Evolutionary conservation across 2,797 vertebrate genomes (phyloP).

Genomic region (Morelia viridis): DNA sequence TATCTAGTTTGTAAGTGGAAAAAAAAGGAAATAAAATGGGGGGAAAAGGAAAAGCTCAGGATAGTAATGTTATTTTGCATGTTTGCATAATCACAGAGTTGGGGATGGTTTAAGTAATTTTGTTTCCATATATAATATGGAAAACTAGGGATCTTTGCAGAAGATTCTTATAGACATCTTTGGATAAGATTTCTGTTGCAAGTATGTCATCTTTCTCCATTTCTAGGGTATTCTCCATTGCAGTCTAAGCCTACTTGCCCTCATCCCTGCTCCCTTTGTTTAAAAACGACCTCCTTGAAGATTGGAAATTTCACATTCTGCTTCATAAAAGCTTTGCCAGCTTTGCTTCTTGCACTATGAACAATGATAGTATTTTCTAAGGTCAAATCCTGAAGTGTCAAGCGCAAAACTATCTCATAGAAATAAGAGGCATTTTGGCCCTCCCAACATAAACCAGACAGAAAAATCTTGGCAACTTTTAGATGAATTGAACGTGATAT

Average conservation of each 20-base stretch:
- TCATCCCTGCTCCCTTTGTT: background rate
- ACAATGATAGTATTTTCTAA: background rate
- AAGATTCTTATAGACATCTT: background rate
- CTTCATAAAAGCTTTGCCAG: background rate
- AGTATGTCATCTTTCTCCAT: background rate
- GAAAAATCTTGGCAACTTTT: background rate
- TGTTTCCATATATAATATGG: background rate
- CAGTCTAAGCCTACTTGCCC: background rate
- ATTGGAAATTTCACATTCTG: background rate
- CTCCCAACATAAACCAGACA: slow-evolving; percentile 1
- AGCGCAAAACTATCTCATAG: slow-evolving; percentile 5
- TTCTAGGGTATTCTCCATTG: background rate
- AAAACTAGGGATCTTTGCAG: background rate
- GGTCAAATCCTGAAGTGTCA: background rate
- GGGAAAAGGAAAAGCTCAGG: background rate
- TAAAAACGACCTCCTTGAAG: slow-evolving; percentile 6
- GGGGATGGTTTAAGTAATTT: background rate
- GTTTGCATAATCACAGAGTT: background rate
- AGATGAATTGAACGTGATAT: background rate
- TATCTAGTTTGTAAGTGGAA: background rate
- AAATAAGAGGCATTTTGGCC: background rate
- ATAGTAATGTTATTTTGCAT: background rate
- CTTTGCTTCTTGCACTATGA: background rate
- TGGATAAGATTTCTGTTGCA: background rate
- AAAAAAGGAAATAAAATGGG: background rate